phyloP scores from a whole-genome alignment of 2,113 vertebrate genomes.

The Eupsittula cactorum region DNA sequence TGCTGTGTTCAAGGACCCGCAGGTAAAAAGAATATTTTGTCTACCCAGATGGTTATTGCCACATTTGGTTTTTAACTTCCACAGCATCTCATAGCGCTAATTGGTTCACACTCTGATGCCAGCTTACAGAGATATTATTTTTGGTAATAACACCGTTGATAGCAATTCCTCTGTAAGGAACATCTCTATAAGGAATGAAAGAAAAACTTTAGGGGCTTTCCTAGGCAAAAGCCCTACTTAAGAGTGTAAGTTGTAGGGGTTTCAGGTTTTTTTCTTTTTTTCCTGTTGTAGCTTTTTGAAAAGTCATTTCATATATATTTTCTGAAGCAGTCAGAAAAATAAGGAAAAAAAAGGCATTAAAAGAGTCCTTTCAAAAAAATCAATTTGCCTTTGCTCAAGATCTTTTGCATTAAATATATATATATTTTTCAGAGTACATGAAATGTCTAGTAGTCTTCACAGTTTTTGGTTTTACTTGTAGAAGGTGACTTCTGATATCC shows the following conservation, averaged over 20 bases:
- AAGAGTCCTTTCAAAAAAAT: neutral
- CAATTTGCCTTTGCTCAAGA: neutral
- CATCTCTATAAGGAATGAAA: neutral
- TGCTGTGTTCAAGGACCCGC: constrained; percentile 31
- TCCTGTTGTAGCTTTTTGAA: neutral
- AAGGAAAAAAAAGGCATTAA: neutral
- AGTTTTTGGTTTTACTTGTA: neutral
- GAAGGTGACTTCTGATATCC: constrained; percentile 16
- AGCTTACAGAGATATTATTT: constrained; percentile 26
- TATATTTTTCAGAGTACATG: neutral
- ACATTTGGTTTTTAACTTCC: constrained; percentile 39
- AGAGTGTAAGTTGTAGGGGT: neutral
- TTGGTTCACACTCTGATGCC: constrained; percentile 39
- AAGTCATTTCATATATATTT: neutral
- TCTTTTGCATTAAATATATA: neutral
- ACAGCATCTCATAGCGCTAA: constrained; percentile 47
- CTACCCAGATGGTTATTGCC: constrained; percentile 55
- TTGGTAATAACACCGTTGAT: neutral
- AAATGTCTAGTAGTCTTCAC: neutral
- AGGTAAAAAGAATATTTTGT: constrained; percentile 60
- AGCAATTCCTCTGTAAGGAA: neutral
- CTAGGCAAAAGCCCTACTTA: neutral
- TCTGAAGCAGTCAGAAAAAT: neutral
- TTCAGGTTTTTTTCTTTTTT: neutral
- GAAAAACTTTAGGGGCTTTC: neutral